Conservation (phyloP, 2,888 invertebrate genomes). For the Cenopis cana region DNA sequence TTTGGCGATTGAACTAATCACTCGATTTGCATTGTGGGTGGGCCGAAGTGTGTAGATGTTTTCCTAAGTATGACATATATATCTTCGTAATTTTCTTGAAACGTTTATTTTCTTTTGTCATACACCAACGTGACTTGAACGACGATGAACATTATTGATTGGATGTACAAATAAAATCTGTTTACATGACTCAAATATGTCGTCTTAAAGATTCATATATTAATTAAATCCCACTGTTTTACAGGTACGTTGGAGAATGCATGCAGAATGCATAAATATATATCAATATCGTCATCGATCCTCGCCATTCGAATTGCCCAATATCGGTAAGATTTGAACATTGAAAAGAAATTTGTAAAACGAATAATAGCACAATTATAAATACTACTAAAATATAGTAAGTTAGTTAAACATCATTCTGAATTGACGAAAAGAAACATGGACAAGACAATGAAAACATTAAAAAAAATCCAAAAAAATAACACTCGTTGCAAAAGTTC, state of each 20-base stretch:
- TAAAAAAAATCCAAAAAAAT: too few species aligned
- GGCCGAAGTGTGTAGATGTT: constrained; percentile 11
- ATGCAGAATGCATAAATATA: background rate
- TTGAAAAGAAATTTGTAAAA: background rate
- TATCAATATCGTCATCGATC: background rate
- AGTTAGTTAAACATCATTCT: too few species aligned
- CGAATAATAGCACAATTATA: background rate
- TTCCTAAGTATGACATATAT: constrained; percentile 9
- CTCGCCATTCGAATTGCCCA: background rate
- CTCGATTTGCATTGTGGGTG: constrained; percentile 39
- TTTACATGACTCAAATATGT: background rate
- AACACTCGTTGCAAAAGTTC: too few species aligned
- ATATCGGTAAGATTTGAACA: background rate
- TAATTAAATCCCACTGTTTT: background rate
- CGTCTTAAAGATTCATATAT: background rate
- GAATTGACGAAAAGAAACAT: too few species aligned
- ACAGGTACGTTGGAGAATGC: background rate
- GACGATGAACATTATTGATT: background rate
- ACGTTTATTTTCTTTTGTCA: background rate
- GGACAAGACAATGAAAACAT: too few species aligned
- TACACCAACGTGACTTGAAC: background rate
- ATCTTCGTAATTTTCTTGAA: constrained; percentile 8
- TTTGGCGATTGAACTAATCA: constrained; percentile 39
- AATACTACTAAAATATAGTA: too few species aligned
- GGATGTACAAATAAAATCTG: background rate